phyloP scores from a whole-genome alignment of 2,797 vertebrate species.

The Falco biarmicus region DNA sequence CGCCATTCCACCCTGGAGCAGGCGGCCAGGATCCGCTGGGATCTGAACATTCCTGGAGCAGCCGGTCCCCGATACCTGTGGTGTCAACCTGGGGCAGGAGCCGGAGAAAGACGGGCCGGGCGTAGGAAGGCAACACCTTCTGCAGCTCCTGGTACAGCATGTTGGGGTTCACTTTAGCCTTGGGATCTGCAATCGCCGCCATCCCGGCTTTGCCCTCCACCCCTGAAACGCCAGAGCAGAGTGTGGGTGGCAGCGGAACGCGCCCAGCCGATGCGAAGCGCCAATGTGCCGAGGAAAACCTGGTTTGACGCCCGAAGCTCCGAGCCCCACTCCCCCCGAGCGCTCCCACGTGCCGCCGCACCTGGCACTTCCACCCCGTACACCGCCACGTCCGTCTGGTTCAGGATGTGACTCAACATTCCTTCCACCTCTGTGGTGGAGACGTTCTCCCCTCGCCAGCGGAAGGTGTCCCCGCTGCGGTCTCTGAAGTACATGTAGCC shows the following conservation, averaged over 20 bases:
- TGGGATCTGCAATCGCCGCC: slow-evolving; percentile 84
- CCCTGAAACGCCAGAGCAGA: slow-evolving; percentile 46
- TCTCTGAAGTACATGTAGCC: slow-evolving; percentile 92
- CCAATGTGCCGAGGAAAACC: background rate
- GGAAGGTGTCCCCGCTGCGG: slow-evolving; percentile 89
- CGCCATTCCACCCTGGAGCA: background rate
- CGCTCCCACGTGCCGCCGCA: background rate
- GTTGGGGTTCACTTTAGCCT: slow-evolving; percentile 77
- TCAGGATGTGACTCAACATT: slow-evolving; percentile 83
- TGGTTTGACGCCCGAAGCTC: too few relatives aligned
- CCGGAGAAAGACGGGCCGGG: slow-evolving; percentile 88
- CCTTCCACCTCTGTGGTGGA: slow-evolving; percentile 90
- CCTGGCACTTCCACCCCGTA: slow-evolving; percentile 88
- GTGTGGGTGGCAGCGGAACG: too few relatives aligned
- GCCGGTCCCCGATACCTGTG: slow-evolving; percentile 77
- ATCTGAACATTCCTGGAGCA: background rate
- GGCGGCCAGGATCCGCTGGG: accelerated
- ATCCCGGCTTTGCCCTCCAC: slow-evolving; percentile 91
- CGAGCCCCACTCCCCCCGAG: too few relatives aligned
- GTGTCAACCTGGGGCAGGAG: slow-evolving; percentile 86
- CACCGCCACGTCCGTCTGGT: slow-evolving; percentile 86
- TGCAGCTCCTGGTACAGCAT: slow-evolving; percentile 79
- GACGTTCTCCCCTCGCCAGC: slow-evolving; percentile 91
- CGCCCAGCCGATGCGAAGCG: too few relatives aligned
- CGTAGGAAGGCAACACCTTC: slow-evolving; percentile 86